A percentile compares a stretch with the other conserved stretches of the same genome.
Evolutionary conservation across 1,140 invertebrate genomes (phyloP).

Genomic region (Halictus rubicundus): DNA sequence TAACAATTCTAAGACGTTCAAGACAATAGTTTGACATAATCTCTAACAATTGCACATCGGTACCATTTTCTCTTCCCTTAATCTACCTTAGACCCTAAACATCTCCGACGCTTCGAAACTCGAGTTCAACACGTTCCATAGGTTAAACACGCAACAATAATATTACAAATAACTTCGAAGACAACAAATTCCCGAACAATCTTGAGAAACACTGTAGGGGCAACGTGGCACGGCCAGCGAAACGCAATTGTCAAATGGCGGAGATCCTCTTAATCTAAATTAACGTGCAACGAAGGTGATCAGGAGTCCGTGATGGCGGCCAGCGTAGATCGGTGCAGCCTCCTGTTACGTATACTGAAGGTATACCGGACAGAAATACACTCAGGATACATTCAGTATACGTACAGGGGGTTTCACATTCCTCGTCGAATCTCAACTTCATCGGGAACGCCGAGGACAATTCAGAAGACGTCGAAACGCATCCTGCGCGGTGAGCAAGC

Average conservation of each 20-base stretch:
- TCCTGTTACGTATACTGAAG: slow-evolving; percentile 99
- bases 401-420: slow-evolving; percentile 95
- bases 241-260: neutral
- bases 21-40: neutral
- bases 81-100: neutral
- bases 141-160: neutral
- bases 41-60: neutral
- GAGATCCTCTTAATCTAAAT: slow-evolving; percentile 26
- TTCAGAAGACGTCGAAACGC: neutral
- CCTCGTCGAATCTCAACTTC: slow-evolving; percentile 63
- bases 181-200: neutral
- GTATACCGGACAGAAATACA: slow-evolving; percentile 98
- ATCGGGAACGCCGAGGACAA: slow-evolving; percentile 24
- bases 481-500: too few relatives aligned
- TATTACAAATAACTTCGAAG: neutral
- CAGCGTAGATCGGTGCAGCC: slow-evolving; percentile 88
- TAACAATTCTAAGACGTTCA: neutral
- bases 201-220: neutral
- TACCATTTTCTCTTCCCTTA: neutral
- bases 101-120: neutral
- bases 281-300: slow-evolving; percentile 1
- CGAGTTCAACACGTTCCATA: neutral
- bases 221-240: neutral
- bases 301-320: slow-evolving; percentile 59
- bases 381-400: slow-evolving; percentile 99